Base-by-base conservation (phyloP, 1,140 invertebrate genomes). In the Riptortus pedestris region DNA sequence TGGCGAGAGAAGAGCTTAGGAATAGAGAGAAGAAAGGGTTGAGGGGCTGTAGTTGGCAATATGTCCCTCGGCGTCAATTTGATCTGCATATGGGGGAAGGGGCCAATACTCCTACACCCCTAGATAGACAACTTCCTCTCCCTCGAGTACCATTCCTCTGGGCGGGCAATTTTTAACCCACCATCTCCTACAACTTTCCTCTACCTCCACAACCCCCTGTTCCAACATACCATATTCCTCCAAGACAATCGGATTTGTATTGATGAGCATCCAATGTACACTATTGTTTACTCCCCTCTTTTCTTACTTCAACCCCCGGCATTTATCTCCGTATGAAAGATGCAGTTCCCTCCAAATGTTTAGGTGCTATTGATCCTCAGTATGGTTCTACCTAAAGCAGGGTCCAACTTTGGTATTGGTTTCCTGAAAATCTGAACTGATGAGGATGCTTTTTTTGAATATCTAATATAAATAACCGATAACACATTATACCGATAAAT, bases 11-110 rank as follows among this genome's bases (percentile, higher is more conserved):
- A 14, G 31, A 7, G 31, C 31, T 27, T n/a, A n/a, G 22, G 61
- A 33, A 47, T 24, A 22, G 60, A 16, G 43, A 27, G 48, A 63
- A 33, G 61, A 64, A 57, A 18, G 61, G 26, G 18, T 45, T 48
- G 38, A 51, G 26, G 61, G 43, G 31, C 48, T 27, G n/a, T 16
- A 33, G 55, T 58, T 33, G 24, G 26, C 55, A 58, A 58, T 58
- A 58, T 58, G 55, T 58, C 55, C 55, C 55, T 20, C 55, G 55
- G 55, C 55, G 55, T 58, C 55, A 58, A 58, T 58, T 58, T 58
- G 24, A 58, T 58, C 55, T 58, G 31, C 31, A 61, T 61, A 61
- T n/a, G 60, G 33, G 59, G 28, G 33, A 33, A 43, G 16, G 33
- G 28, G 33, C 48, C 48, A 51, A 51, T 51, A 51, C 48, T 51